A percentile compares a stretch with the other conserved stretches of the same genome.
Evolutionary conservation across 2,113 vertebrate genomes (phyloP).

Genomic region (Tiliqua scincoides): DNA sequence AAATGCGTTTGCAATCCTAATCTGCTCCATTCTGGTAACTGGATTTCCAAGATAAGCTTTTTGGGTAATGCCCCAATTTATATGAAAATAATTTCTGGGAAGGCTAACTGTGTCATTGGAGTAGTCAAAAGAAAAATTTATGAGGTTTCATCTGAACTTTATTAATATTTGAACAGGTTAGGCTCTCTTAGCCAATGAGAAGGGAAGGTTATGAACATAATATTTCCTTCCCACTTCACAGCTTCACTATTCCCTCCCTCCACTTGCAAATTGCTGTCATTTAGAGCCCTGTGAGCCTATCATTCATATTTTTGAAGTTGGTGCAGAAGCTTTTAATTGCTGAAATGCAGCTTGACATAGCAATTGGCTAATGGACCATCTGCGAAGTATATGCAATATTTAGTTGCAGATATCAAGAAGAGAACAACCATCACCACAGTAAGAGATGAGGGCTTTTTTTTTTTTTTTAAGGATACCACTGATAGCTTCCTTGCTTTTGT

Average conservation of each 20-base stretch:
- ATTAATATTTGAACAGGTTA: neutral
- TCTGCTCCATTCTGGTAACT: slow-evolving; percentile 13
- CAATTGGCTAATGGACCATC: slow-evolving; percentile 78
- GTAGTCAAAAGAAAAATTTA: slow-evolving; percentile 11
- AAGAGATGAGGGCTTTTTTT: slow-evolving; percentile 27
- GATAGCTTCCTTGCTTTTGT: neutral
- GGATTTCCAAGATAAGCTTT: slow-evolving; percentile 14
- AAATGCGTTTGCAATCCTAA: neutral
- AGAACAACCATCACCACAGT: neutral
- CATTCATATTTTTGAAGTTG: slow-evolving; percentile 69
- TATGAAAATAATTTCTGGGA: slow-evolving; percentile 4
- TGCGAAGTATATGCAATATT: slow-evolving; percentile 76
- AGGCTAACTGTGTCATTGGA: neutral
- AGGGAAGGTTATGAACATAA: neutral
- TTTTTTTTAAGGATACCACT: slow-evolving; percentile 39
- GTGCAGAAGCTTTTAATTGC: slow-evolving; percentile 70
- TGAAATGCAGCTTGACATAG: slow-evolving; percentile 75
- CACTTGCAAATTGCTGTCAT: slow-evolving; percentile 8
- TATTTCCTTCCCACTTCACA: fast-evolving
- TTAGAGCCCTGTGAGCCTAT: slow-evolving; percentile 17
- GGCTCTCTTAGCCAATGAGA: slow-evolving; percentile 8
- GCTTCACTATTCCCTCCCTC: neutral
- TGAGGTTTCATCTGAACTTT: neutral
- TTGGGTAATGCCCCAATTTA: slow-evolving; percentile 14
- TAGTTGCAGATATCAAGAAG: slow-evolving; percentile 63